Evolutionary conservation across 1,140 invertebrate genomes (phyloP).

Genomic region (Euura saliciscinereae): DNA sequence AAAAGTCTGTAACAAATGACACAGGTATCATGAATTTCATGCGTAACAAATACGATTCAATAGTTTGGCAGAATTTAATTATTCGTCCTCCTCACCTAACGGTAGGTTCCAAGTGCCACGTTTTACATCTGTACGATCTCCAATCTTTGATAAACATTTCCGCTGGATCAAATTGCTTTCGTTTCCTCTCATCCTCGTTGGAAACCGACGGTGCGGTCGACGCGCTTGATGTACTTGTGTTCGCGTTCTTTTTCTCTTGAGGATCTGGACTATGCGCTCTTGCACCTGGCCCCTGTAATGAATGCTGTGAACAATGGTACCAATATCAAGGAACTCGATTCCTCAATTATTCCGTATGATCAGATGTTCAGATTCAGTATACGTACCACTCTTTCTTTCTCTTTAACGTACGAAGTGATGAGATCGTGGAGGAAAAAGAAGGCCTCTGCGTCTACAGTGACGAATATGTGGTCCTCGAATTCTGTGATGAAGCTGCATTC

Average conservation of each 20-base stretch:
- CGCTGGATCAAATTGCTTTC: slow-evolving; percentile 60
- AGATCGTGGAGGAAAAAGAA: slow-evolving; percentile 98
- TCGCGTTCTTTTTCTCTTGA: slow-evolving; percentile 43
- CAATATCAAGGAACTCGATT: background rate
- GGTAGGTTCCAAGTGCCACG: slow-evolving; percentile 97
- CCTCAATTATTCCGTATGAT: slow-evolving; percentile 13
- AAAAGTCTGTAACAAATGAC: slow-evolving; percentile 68
- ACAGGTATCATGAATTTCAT: background rate
- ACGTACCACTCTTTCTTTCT: slow-evolving; percentile 85
- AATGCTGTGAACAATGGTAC: slow-evolving; percentile 24
- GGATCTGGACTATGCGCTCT: slow-evolving; percentile 58
- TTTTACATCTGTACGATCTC: slow-evolving; percentile 92
- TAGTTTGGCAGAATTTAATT: background rate
- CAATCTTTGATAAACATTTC: slow-evolving; percentile 83
- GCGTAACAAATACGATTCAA: too few relatives aligned
- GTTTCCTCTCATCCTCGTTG: slow-evolving; percentile 56
- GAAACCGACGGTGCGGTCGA: slow-evolving; percentile 32
- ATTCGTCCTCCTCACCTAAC: slow-evolving; percentile 71
- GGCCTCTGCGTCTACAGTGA: slow-evolving; percentile 96
- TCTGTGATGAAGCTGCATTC: slow-evolving; percentile 97
- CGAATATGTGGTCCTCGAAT: slow-evolving; percentile 98
- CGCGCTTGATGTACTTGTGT: slow-evolving; percentile 30
- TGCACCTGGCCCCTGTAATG: slow-evolving; percentile 45
- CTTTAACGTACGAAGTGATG: slow-evolving; percentile 93
- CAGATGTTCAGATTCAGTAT: background rate